phyloP scores from a whole-genome alignment of 2,888 invertebrate species.

The Caradrina kadenii region DNA sequence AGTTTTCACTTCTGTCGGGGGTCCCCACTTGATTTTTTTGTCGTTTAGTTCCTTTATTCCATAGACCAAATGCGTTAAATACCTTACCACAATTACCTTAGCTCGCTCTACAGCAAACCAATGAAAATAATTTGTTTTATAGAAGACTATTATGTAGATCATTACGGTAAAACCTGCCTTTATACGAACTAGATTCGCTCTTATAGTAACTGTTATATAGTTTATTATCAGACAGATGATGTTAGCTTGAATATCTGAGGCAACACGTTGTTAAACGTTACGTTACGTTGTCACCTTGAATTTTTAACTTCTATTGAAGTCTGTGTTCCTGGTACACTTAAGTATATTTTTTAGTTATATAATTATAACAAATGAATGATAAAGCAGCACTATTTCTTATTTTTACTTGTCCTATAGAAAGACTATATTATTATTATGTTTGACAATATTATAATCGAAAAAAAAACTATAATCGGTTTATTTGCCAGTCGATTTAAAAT shows the following conservation, averaged over 20 bases:
- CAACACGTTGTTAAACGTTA: conserved; percentile 35
- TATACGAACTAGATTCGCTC: conserved; percentile 34
- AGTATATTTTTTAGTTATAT: conserved; percentile 3
- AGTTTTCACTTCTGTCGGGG: too few species aligned
- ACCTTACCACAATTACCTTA: conserved; percentile 15
- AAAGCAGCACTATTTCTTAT: conserved; percentile 12
- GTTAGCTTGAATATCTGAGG: conserved; percentile 28
- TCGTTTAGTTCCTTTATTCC: neutral
- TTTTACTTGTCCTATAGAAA: too few species aligned
- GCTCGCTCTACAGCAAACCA: conserved; percentile 44
- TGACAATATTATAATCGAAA: too few species aligned
- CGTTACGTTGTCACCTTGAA: neutral
- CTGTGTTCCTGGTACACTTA: conserved; percentile 53
- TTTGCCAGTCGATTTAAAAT: too few species aligned
- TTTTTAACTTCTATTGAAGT: conserved; percentile 40
- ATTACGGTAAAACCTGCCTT: conserved; percentile 21
- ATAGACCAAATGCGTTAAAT: conserved; percentile 17
- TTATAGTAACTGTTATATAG: conserved; percentile 35
- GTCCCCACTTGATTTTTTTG: too few species aligned
- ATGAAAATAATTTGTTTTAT: conserved; percentile 39
- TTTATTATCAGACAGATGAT: conserved; percentile 34
- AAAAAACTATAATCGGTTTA: too few species aligned
- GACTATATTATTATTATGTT: too few species aligned
- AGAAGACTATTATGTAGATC: conserved; percentile 20
- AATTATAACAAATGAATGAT: neutral